Conservation (phyloP, 2,113 vertebrate genomes). For the Muntiacus muntjak region DNA sequence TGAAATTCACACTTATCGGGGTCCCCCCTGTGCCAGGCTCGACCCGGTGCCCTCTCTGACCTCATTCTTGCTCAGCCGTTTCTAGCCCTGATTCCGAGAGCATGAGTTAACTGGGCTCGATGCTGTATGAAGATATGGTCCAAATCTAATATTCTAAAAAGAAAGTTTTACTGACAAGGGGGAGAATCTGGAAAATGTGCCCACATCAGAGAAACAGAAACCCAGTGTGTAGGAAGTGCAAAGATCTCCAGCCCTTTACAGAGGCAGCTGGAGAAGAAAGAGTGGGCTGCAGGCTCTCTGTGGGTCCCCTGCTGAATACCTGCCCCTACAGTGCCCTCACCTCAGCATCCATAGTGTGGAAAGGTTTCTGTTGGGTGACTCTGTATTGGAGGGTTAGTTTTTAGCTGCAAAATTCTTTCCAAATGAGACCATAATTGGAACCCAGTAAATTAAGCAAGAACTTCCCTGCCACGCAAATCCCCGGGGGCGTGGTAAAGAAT, state of each 20-base stretch:
- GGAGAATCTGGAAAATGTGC: not conserved
- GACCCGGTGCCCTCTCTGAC: not conserved
- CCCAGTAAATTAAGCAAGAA: not conserved
- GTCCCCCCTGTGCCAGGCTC: not conserved
- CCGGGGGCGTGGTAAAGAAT: not conserved
- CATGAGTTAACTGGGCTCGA: not conserved
- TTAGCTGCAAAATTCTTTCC: not conserved
- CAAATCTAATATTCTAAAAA: not conserved
- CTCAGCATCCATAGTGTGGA: accelerated
- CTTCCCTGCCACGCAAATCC: not conserved
- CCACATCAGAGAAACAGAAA: not conserved
- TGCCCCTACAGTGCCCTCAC: accelerated
- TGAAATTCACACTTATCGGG: accelerated
- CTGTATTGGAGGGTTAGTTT: not conserved
- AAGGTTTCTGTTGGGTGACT: not conserved
- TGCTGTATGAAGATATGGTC: not conserved
- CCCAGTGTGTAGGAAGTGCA: not conserved
- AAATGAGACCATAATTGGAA: not conserved
- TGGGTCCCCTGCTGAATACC: accelerated
- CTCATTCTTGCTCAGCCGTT: not conserved
- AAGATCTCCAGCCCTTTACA: not conserved
- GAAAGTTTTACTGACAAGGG: not conserved
- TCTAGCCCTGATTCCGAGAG: not conserved
- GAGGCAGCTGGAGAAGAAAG: not conserved
- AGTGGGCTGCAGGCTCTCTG: not conserved